These are phyloP conservation scores for Acrocephalus kingi DNA, from an alignment of 2,113 vertebrate genomes.

Conservation along the genomic window DNA sequence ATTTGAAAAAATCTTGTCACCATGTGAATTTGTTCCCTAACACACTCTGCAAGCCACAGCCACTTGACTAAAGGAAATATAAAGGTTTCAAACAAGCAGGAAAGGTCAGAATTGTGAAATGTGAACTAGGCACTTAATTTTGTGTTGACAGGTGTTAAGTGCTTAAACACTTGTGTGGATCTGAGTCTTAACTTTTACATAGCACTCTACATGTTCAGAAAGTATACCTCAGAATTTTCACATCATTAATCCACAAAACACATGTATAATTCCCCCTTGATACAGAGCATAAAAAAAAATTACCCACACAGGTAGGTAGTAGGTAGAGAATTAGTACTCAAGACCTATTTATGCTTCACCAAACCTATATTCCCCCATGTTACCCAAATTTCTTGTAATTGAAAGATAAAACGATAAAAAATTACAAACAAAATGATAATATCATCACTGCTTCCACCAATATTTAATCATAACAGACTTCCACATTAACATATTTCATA, in stretches of 20 bases:
- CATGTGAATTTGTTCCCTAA: neutral
- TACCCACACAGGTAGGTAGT: neutral
- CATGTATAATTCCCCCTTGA: neutral
- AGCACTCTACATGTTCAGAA: neutral
- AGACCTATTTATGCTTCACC: neutral
- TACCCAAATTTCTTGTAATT: neutral
- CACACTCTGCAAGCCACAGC: neutral
- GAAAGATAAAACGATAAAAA: neutral
- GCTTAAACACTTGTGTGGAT: neutral
- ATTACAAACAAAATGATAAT: neutral
- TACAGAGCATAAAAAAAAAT: neutral
- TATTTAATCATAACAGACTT: neutral
- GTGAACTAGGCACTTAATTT: neutral
- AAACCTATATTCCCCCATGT: neutral
- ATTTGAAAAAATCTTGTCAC: neutral
- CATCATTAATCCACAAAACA: neutral
- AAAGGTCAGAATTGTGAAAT: neutral
- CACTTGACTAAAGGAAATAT: neutral
- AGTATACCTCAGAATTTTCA: neutral
- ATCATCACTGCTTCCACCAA: neutral
- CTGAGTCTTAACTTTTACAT: neutral
- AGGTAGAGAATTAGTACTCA: neutral
- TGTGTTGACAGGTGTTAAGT: neutral
- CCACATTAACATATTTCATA: neutral
- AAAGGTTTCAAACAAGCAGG: neutral